A percentile compares a stretch with the other conserved stretches of the same genome.
Evolutionary conservation across 2,113 vertebrate genomes (phyloP).

Genomic region (Andinoacara biseriatus): DNA sequence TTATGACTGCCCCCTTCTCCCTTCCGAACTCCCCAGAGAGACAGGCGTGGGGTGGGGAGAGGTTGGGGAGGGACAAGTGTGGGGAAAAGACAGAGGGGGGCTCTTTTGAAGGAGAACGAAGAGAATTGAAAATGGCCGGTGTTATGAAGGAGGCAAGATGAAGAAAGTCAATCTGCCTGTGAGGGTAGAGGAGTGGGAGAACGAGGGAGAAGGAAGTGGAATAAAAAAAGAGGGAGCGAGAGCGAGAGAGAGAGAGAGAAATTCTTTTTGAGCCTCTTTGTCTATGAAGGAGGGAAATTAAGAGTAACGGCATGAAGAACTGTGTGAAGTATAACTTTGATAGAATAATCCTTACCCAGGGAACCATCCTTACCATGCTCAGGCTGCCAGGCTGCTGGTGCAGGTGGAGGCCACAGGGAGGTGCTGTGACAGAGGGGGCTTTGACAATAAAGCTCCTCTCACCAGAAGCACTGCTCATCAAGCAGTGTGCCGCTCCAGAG

Average conservation of each 20-base stretch:
- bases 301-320: slow-evolving; percentile 43
- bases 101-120: slow-evolving; percentile 76
- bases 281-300: slow-evolving; percentile 57
- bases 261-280: slow-evolving; percentile 18
- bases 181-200: slow-evolving; percentile 62
- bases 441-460: slow-evolving; percentile 55
- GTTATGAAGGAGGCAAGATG: slow-evolving; percentile 75
- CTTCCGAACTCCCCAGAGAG: slow-evolving; percentile 71
- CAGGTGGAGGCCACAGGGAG: slow-evolving; percentile 73
- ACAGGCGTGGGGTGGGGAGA: slow-evolving; percentile 34
- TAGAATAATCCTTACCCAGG: slow-evolving; percentile 57
- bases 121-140: slow-evolving; percentile 77
- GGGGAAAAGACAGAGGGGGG: slow-evolving; percentile 42
- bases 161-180: slow-evolving; percentile 78
- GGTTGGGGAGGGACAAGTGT: background rate
- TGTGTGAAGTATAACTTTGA: slow-evolving; percentile 51
- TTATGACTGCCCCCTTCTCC: slow-evolving; percentile 77
- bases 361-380: slow-evolving; percentile 12
- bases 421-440: slow-evolving; percentile 72
- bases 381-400: slow-evolving; percentile 43
- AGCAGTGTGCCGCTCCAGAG: slow-evolving; percentile 59
- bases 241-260: background rate
- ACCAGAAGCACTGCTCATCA: slow-evolving; percentile 65
- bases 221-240: slow-evolving; percentile 13
- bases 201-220: slow-evolving; percentile 27